Conservation (phyloP, 2,888 invertebrate genomes). For the Troides helena region DNA sequence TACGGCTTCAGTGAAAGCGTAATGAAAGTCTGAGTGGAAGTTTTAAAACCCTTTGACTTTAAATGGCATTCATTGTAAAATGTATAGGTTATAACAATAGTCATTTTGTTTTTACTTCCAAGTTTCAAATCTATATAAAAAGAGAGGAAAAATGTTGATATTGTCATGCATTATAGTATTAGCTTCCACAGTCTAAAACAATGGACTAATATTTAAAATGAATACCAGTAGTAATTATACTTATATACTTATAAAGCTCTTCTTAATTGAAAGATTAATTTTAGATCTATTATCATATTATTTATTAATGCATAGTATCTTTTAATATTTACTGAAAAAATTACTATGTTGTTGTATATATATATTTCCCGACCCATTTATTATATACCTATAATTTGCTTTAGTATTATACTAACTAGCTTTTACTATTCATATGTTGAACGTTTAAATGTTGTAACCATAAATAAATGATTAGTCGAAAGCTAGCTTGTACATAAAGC, state of each 20-base stretch:
- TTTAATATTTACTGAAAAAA: no score
- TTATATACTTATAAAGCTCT: not conserved
- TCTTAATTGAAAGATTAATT: no score
- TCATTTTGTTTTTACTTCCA: not conserved
- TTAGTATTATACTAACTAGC: no score
- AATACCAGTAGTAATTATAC: not conserved
- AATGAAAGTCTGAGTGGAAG: slow-evolving; percentile 28
- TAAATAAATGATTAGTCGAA: no score
- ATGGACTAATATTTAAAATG: not conserved
- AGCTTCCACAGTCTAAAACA: not conserved
- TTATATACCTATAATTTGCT: no score
- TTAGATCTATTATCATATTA: no score
- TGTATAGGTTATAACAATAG: slow-evolving; percentile 10
- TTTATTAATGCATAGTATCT: no score
- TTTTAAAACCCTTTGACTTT: slow-evolving; percentile 28
- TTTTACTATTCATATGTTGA: no score
- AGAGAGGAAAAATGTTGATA: not conserved
- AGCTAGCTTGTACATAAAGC: no score
- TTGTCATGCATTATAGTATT: not conserved
- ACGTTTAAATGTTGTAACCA: no score
- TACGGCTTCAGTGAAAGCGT: slow-evolving; percentile 27
- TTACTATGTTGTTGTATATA: no score
- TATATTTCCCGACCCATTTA: no score
- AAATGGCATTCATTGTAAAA: slow-evolving; percentile 11
- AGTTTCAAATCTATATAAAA: not conserved